Base-by-base conservation (phyloP, 1,140 invertebrate species). In the Sycobia sp. region DNA sequence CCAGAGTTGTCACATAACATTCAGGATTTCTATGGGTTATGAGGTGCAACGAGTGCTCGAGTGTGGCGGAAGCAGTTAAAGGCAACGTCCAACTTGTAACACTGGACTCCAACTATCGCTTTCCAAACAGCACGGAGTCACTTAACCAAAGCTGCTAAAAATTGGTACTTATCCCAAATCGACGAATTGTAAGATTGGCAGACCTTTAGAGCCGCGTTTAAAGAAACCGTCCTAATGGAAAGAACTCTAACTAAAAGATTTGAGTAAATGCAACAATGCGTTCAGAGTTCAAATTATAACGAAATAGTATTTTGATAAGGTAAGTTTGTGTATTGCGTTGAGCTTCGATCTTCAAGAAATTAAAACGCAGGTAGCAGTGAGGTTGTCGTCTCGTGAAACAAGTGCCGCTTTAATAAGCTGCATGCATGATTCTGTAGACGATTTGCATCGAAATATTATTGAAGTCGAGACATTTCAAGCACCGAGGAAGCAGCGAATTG, bases 1-100 rank as follows among this genome's bases (percentile, higher is more conserved):
- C 65, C 60, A 9, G 65, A 67, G 18, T 29, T 67, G 0, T 63
- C 34, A 0, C 60, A 63, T 23, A 67, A 67, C 25, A 60, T 67
- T 5, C 23, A 47, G 0, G 51, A 60, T 2, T 67, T 67, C 23
- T 27, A 58, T 20, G 58, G 53, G 2, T 29, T 66, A 22, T 36
- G 27, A 23, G 59, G 54, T 9, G 34, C 61, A 11, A 51, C 61
- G 9, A 14, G 25, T 5, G 66, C 66, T 20, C 23, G 18, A 22
- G 44, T 32, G 4, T 64, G 57, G 62, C 25, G 60, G 4, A 61
- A 32, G n/a, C 66, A 67, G 41, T 39, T 67, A 1, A 61, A 67
- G 50, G 58, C 56, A 29, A 67, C 61, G 1, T 50, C 61, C 0
- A 67, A 29, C 1, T 36, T 64, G 34, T 56, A 63, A 38, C 8